These are phyloP conservation scores for Enteromius argenteus DNA, from an alignment of 2,797 vertebrate species.

Conservation along the genomic window DNA sequence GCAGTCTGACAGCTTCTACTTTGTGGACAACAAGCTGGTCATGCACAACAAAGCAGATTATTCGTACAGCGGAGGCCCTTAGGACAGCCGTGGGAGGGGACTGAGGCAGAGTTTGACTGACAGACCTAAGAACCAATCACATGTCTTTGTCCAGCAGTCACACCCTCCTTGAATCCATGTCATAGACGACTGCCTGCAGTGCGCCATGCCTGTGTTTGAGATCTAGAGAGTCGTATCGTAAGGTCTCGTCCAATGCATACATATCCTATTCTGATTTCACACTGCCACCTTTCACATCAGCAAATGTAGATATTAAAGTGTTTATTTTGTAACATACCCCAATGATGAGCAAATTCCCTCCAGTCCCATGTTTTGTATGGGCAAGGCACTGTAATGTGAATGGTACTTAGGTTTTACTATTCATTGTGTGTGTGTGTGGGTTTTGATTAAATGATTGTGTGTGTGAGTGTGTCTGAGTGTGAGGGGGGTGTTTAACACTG, in stretches of 20 bases:
- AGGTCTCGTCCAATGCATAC: slow-evolving; percentile 47
- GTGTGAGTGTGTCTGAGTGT: slow-evolving; percentile 49
- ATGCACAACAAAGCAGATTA: slow-evolving; percentile 99
- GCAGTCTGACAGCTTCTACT: slow-evolving; percentile 99
- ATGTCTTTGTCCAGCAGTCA: slow-evolving; percentile 54
- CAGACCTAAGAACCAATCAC: slow-evolving; percentile 58
- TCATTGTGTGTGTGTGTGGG: slow-evolving; percentile 44
- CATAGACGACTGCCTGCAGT: slow-evolving; percentile 40
- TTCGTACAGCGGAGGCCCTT: slow-evolving; percentile 94
- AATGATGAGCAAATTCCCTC: not conserved
- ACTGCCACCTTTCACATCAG: slow-evolving; percentile 60
- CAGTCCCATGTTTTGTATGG: slow-evolving; percentile 18
- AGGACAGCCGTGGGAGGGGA: slow-evolving; percentile 54
- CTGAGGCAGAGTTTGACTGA: slow-evolving; percentile 31
- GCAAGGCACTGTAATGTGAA: slow-evolving; percentile 18
- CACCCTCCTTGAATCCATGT: slow-evolving; percentile 47
- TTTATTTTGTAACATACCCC: slow-evolving; percentile 28
- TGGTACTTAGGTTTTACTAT: slow-evolving; percentile 45
- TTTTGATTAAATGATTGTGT: slow-evolving; percentile 30
- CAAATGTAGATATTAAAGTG: slow-evolving; percentile 33
- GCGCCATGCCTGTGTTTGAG: slow-evolving; percentile 48
- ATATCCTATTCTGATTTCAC: slow-evolving; percentile 50
- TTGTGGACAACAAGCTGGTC: slow-evolving; percentile 97
- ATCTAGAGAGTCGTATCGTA: slow-evolving; percentile 39
- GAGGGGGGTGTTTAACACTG: not conserved